Evolutionary conservation across 2,113 vertebrate species (phyloP).

Genomic region (Paramisgurnus dabryanus): DNA sequence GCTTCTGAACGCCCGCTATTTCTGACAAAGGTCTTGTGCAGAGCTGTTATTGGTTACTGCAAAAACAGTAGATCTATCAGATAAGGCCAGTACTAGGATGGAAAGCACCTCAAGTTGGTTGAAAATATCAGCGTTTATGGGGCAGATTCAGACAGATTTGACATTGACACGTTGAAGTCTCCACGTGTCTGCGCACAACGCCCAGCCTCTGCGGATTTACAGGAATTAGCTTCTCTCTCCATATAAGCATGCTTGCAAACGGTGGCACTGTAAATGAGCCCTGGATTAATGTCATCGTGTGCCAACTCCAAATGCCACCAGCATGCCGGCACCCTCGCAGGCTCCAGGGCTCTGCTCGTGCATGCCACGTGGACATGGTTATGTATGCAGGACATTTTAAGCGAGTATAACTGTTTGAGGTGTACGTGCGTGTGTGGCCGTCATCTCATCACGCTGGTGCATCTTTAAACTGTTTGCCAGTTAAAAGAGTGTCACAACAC

Average conservation of each 20-base stretch:
- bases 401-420: neutral
- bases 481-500: conserved; percentile 20
- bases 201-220: conserved; percentile 42
- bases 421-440: conserved; percentile 5
- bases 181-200: conserved; percentile 33
- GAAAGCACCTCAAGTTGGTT: conserved; percentile 45
- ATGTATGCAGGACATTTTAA: neutral
- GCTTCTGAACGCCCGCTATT: neutral
- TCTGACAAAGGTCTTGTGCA: conserved; percentile 43
- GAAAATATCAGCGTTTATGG: conserved; percentile 36
- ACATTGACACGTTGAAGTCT: conserved; percentile 38
- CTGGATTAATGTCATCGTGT: conserved; percentile 54
- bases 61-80: neutral
- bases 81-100: conserved; percentile 15
- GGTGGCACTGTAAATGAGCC: conserved; percentile 51
- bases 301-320: conserved; percentile 54
- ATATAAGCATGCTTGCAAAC: conserved; percentile 14
- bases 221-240: conserved; percentile 42
- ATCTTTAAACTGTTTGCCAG: neutral
- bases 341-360: conserved; percentile 40
- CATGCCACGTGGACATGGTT: conserved; percentile 21
- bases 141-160: conserved; percentile 52
- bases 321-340: conserved; percentile 23
- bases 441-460: neutral
- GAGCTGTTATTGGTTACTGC: neutral